Base-by-base conservation (phyloP, 2,888 invertebrate species). In the Mechanitis messenoides region DNA sequence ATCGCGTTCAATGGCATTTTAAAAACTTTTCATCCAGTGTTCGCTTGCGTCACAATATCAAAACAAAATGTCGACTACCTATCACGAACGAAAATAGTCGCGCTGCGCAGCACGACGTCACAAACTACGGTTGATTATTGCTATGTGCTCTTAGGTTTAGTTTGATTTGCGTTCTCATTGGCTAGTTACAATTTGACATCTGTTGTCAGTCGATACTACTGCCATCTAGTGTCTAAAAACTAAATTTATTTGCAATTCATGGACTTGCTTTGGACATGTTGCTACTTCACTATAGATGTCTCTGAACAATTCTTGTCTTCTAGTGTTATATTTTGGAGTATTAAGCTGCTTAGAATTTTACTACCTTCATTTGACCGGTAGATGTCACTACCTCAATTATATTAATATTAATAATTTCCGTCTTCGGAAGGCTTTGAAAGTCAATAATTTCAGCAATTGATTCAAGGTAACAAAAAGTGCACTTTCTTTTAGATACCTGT, bases 51-150 rank as follows among this genome's bases (percentile, higher is more conserved):
- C 72, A 80, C 75, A 68, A 69, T 66, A 71, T 71, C 72, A 71
- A 81, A 81, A 83, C 87, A 89, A 89, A 82, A 88, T 89, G 88
- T 87, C 87, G 73, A 79, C 83, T 74, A 72, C 87, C 87, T 85
- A 87, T 86, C 87, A 83, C 78, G 75, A 78, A 79, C 80, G 78
- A 77, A 85, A 83, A 85, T 85, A 85, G 76, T 72, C 79, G 80
- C 80, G 81, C 82, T 83, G 85, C 81, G 84, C 84, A 80, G 80
- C 79, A 81, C 81, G 74, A 87, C 87, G 86, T 85, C 84, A 86
- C 80, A 71, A 72, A 61, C 54, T 61, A 70, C 60, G 66, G 71
- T 72, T 64, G 60, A n/a, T 59, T 58, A 64, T 62, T 64, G 62
- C 59, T 60, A 62, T 61, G 57, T 42, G 45, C 56, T 61, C 62